Evolutionary conservation across 2,888 invertebrate species (phyloP).

Genomic region (Xanthia icteritia): DNA sequence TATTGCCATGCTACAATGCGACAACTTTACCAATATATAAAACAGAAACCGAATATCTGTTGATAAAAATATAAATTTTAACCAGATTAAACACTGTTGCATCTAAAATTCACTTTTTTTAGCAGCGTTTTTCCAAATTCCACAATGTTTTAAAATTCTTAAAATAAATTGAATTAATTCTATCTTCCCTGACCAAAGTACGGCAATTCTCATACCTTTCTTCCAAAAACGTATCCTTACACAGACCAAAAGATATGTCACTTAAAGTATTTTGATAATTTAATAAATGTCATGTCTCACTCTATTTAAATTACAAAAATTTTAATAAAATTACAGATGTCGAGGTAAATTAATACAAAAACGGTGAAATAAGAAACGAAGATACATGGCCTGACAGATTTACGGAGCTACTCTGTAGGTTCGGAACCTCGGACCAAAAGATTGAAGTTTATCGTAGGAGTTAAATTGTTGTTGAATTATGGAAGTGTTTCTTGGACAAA

Average conservation of each 20-base stretch:
- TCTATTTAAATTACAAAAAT: constrained; percentile 56
- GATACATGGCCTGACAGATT: constrained; percentile 33
- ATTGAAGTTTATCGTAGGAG: constrained; percentile 37
- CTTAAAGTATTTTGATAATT: constrained; percentile 55
- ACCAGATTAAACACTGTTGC: no score
- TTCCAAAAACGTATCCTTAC: constrained; percentile 26
- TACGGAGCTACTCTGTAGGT: constrained; percentile 17
- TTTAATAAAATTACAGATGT: constrained; percentile 58
- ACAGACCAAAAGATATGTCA: constrained; percentile 36
- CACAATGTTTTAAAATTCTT: not conserved
- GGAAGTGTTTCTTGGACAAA: constrained; percentile 50
- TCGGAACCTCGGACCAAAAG: constrained; percentile 17
- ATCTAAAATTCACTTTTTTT: not conserved
- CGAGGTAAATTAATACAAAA: constrained; percentile 54
- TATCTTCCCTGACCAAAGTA: not conserved
- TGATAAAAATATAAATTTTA: not conserved
- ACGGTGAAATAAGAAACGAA: constrained; percentile 35
- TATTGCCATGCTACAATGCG: not conserved
- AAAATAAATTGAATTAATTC: not conserved
- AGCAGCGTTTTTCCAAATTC: not conserved
- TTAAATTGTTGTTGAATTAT: constrained; percentile 38
- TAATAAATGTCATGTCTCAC: constrained; percentile 57
- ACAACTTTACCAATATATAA: not conserved
- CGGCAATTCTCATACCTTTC: not conserved
- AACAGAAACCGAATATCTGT: not conserved